Conservation (phyloP, 2,888 invertebrate species). For the Rapana venosa region DNA sequence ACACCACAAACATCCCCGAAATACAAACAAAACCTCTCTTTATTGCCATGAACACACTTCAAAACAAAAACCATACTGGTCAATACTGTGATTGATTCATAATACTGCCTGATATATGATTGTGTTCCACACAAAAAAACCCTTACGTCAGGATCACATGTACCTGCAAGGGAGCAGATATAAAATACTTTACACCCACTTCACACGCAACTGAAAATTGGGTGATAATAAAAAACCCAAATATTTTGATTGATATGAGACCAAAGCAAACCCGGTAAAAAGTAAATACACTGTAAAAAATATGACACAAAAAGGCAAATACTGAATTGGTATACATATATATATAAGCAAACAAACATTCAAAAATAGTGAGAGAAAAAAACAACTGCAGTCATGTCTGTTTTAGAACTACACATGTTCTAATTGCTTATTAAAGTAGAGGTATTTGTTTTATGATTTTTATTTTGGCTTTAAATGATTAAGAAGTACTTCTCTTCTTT, state of each 20-base stretch:
- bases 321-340: background rate
- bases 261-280: background rate
- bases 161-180: background rate
- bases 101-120: conserved; percentile 30
- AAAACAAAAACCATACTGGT: conserved; percentile 22
- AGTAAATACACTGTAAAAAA: background rate
- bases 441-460: no score
- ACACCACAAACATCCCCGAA: background rate
- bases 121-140: background rate
- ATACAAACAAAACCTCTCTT: background rate
- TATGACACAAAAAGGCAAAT: conserved; percentile 15
- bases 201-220: no score
- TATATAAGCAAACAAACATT: background rate
- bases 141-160: background rate
- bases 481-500: no score
- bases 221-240: no score
- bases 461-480: no score
- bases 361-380: background rate
- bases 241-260: background rate
- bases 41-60: conserved; percentile 31
- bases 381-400: no score
- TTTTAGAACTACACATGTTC: no score
- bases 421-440: no score
- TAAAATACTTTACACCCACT: background rate
- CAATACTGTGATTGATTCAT: conserved; percentile 8